Evolutionary conservation across 1,140 invertebrate species (phyloP), one percentile per base, ranked within the genome.

Genomic region (Goniozus legneri): DNA sequence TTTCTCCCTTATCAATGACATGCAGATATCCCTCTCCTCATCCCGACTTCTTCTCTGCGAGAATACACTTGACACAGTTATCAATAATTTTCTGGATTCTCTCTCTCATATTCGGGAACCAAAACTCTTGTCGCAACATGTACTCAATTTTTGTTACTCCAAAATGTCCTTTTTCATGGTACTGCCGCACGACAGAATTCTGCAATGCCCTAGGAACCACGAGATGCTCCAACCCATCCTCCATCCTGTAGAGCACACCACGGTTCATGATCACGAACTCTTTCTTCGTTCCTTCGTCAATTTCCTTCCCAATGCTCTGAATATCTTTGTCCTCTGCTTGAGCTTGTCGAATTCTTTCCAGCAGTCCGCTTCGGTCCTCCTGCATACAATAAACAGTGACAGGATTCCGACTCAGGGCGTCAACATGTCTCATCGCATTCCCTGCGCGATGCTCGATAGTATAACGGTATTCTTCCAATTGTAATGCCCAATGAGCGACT

Each of bases 381-480:
- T 22, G 12, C 10, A 38, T 18, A 7, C 7, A 12, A 8, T 16
- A 7, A 18, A 38, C 36, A 10, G 14, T 38, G 8, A 22, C 24
- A 6, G 61, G 63, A 38, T 64, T 52, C 7, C 54, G n/a, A 38
- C 56, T 56, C 12, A 59, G 35, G 0, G 44, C 52, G 36, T 62
- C 60, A n/a, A 48, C 57, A 40, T 60, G 54, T 13, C n/a, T 22
- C 47, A 58, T 58, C 15, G 21, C 43, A 8, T 20, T 41, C 2
- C 48, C 47, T n/a, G 43, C n/a, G 6, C 46, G 14, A 39, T 63
- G 50, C 45, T 60, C 48, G 13, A 54, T 52, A 1, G 30, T 31
- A 35, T 53, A 63, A 27, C 45, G 24, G 30, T 40, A 61, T 14
- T 56, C 49, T 41, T 54, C 19, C 1, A 62, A 14, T 8, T 41